Evolutionary conservation across 2,888 invertebrate species (phyloP), one percentile per base, ranked within the genome.

Genomic region (Arrhopalites spinosus): DNA sequence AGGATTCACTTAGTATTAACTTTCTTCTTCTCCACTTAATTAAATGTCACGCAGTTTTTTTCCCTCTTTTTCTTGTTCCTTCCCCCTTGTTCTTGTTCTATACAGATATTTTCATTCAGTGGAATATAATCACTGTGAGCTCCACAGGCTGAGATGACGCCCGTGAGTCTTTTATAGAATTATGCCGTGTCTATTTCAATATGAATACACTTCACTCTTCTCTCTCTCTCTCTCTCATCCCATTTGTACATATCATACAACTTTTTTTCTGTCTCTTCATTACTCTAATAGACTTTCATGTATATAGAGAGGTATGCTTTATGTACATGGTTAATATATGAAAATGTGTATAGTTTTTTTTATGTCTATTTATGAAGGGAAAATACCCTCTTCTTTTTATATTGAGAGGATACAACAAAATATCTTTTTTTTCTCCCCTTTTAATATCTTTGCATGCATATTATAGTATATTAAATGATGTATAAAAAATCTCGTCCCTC

Each of bases 21-120:
- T 77, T 77, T 70, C 73, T 77, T 75, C 73, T 75, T 70, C 73
- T 75, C 73, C 75, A 76, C 76, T 76, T 78, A 78, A 78, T 78
- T 78, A 78, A 78, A 72, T 74, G 76, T 78, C 78, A 78, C 73
- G 71, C 63, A 78, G 75, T 74, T 73, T 73, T 76, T 73, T 61
- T 53, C 25, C 27, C 59, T 25, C 25, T 59, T 74, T 70, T 53
- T 45, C 56, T 25, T 76, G 64, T 73, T 63, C 59, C 61, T 11
- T 11, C 36, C 36, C 11, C 11, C 36, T 36, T 36, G 5, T 36
- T 36, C 36, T 36, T 36, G 3, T 11, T 36, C 36, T 36, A 11
- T n/a, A n/a, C n/a, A n/a, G n/a, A n/a, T n/a, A n/a, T n/a, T n/a
- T n/a, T n/a, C n/a, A n/a, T 74, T 74, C 67, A 63, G 68, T 36